These are phyloP conservation scores for Lepidotrigona ventralis DNA, from an alignment of 1,140 invertebrate genomes.

Conservation along the genomic window DNA sequence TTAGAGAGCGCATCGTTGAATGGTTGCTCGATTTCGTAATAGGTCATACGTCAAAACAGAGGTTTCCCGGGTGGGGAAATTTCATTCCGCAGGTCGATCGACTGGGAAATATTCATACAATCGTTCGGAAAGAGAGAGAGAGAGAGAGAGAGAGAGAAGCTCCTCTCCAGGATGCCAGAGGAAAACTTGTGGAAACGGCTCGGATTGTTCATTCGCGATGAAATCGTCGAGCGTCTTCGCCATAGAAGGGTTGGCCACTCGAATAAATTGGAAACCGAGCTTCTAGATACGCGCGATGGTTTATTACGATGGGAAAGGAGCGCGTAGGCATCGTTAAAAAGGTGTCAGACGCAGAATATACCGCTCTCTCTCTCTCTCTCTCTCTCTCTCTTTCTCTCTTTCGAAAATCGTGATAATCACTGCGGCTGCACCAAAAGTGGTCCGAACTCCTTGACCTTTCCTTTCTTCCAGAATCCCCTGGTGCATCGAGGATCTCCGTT, in stretches of 20 bases:
- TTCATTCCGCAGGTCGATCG: slow-evolving; percentile 27
- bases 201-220: slow-evolving; percentile 20
- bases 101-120: slow-evolving; percentile 47
- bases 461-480: neutral
- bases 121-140: neutral
- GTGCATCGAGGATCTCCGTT: neutral
- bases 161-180: neutral
- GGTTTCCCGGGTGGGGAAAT: neutral
- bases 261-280: slow-evolving; percentile 77
- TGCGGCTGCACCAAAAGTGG: slow-evolving; percentile 12
- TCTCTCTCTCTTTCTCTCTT: neutral
- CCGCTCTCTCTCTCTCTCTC: neutral
- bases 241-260: slow-evolving; percentile 58
- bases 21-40: neutral
- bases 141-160: neutral
- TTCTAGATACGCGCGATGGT: slow-evolving; percentile 49
- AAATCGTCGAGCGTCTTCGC: slow-evolving; percentile 26
- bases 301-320: slow-evolving; percentile 50
- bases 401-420: slow-evolving; percentile 4
- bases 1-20: neutral
- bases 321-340: slow-evolving; percentile 71
- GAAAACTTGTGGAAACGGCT: slow-evolving; percentile 21
- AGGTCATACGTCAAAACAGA: too few relatives aligned
- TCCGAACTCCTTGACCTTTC: slow-evolving; percentile 59
- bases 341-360: slow-evolving; percentile 73